A percentile compares a stretch with the other conserved stretches of the same genome.
phyloP scores from a whole-genome alignment of 2,113 vertebrate genomes.

The Semicossyphus pulcher region DNA sequence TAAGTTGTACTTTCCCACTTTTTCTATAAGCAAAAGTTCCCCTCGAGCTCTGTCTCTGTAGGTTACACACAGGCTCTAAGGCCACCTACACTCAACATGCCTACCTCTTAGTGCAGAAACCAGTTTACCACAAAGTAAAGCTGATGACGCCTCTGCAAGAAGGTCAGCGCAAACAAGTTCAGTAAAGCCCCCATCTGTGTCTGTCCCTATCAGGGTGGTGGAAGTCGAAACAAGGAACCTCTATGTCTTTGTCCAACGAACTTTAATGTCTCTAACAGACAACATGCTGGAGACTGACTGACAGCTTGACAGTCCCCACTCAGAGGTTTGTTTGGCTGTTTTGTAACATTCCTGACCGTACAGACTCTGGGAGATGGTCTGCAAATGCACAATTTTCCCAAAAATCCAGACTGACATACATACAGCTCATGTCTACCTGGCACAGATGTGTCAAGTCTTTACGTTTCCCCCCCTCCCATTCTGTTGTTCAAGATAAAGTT shows the following conservation, averaged over 20 bases:
- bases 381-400: too few species aligned
- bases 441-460: too few species aligned
- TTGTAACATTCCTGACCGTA: neutral
- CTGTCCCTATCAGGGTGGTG: constrained; percentile 37
- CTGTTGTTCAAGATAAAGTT: too few species aligned
- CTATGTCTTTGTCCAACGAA: constrained; percentile 79
- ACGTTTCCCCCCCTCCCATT: too few species aligned
- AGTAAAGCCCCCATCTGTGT: constrained; percentile 12
- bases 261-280: constrained; percentile 85
- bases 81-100: neutral
- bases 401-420: neutral
- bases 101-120: neutral
- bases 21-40: neutral
- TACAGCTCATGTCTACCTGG: too few species aligned
- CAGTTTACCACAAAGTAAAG: neutral
- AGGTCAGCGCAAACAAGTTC: neutral
- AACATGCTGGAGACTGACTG: constrained; percentile 5
- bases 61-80: neutral
- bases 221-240: constrained; percentile 85
- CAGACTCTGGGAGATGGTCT: too few species aligned
- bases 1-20: neutral
- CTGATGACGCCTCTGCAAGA: neutral
- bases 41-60: neutral
- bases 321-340: neutral
- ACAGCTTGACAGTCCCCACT: neutral